These are phyloP conservation scores for Argyrosomus regius DNA, from an alignment of 2,797 vertebrate species.

Conservation along the genomic window DNA sequence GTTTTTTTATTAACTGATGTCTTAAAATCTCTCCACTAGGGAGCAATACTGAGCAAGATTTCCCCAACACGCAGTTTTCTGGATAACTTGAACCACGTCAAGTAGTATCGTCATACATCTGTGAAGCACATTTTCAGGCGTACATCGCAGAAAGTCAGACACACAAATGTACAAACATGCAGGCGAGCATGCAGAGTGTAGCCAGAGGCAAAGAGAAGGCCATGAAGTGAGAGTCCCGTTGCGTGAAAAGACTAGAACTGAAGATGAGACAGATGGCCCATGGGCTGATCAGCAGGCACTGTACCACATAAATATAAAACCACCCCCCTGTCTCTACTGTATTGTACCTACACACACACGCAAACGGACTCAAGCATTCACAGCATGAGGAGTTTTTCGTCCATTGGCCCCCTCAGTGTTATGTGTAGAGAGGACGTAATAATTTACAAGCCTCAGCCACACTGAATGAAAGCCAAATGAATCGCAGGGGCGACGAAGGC, in stretches of 20 bases:
- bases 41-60: constrained; percentile 85
- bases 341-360: constrained; percentile 40
- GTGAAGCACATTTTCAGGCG: constrained; percentile 27
- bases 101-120: constrained; percentile 24
- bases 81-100: constrained; percentile 40
- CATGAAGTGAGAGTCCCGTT: constrained; percentile 73
- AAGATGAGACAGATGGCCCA: constrained; percentile 77
- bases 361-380: constrained; percentile 38
- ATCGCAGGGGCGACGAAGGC: constrained; percentile 31
- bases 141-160: constrained; percentile 32
- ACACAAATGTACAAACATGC: constrained; percentile 35
- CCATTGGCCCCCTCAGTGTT: constrained; percentile 41
- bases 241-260: constrained; percentile 71
- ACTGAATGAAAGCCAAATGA: constrained; percentile 72
- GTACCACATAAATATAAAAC: constrained; percentile 67
- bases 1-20: constrained; percentile 6
- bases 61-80: constrained; percentile 46
- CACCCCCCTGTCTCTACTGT: constrained; percentile 41
- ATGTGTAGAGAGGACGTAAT: constrained; percentile 47
- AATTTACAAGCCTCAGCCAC: constrained; percentile 60
- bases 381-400: constrained; percentile 33
- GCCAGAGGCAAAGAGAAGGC: constrained; percentile 73
- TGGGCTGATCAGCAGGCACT: constrained; percentile 72
- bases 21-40: constrained; percentile 81
- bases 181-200: constrained; percentile 55